These are phyloP conservation scores for Hirtodrosophila trivittata DNA, from an alignment of 2,888 invertebrate species.

Conservation along the genomic window DNA sequence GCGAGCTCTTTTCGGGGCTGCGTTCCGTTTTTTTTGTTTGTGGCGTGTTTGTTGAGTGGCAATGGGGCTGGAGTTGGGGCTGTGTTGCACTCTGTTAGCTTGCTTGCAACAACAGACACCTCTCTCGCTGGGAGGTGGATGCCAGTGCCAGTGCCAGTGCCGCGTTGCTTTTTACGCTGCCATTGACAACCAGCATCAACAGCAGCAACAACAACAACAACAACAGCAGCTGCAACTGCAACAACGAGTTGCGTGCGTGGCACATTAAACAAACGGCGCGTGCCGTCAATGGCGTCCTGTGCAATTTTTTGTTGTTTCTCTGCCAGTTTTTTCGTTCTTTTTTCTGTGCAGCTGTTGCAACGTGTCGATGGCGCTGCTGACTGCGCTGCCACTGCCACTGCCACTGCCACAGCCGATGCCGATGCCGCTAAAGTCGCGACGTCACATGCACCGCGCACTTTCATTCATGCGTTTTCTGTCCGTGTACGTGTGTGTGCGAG, in stretches of 20 bases:
- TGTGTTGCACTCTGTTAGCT: constrained; percentile 54
- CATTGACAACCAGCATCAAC: constrained; percentile 57
- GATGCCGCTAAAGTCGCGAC: constrained; percentile 9
- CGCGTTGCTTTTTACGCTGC: constrained; percentile 60
- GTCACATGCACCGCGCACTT: constrained; percentile 69
- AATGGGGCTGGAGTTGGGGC: constrained; percentile 11
- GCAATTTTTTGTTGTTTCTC: constrained; percentile 19
- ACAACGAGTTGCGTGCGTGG: constrained; percentile 67
- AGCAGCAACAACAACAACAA: constrained; percentile 23
- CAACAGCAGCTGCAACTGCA: constrained; percentile 27
- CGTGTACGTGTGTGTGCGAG: constrained; percentile 12
- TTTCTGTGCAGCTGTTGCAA: constrained; percentile 53
- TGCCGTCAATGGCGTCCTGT: constrained; percentile 52
- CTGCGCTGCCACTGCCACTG: constrained; percentile 32
- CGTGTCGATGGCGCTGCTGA: constrained; percentile 47
- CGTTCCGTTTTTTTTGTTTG: constrained; percentile 7
- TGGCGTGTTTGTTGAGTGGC: neutral
- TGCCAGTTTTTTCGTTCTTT: constrained; percentile 16
- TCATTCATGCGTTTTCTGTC: constrained; percentile 69
- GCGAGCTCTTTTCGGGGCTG: constrained; percentile 21
- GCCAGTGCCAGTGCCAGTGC: constrained; percentile 10
- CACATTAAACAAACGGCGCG: constrained; percentile 72
- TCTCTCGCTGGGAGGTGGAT: constrained; percentile 4
- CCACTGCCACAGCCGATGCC: neutral
- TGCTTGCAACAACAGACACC: constrained; percentile 40